Base-by-base conservation (phyloP, 1,140 invertebrate species). In the Drosophila lini region DNA sequence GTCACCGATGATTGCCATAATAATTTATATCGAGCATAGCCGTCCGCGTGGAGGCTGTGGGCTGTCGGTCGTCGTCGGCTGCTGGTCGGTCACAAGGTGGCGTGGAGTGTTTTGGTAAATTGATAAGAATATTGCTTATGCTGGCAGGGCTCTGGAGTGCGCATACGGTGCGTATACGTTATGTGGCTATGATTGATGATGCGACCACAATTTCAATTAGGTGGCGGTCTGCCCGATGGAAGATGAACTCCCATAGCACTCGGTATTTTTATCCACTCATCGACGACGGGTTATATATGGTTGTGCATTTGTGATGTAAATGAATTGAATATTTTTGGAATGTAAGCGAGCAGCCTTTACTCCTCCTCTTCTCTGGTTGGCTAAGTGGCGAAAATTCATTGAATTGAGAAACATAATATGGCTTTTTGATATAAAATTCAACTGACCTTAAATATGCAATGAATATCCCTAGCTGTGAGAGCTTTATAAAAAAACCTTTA, bases 1-100 rank as follows among this genome's bases (percentile, higher is more conserved):
- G 80, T 89, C 84, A 83, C 80, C 80, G 73, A 88, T 88, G 80
- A 88, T 88, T 89, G 84, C 76, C 80, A 80, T 80, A 80, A 88
- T 89, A 88, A 88, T 88, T 88, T 82, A 89, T 83, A 71, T 68
- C 64, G 56, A 61, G 74, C 50, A 57, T 57, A 42, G 45, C 40
- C 52, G 47, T 40, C 34, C 44, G 59, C 45, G 28, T 48, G 47
- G 32, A 53, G 32, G 50, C 50, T 42, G 36, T 16, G 44, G 13
- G 31, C 22, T 22, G 47, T 32, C n/a, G 47, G 47, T n/a, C 47
- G 19, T 45, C 42, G 42, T 22, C 42, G 25, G 40, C 40, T 40
- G 44, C 45, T 48, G 45, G 52, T 55, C 52, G 52, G 34, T 22
- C 7, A 25, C 48, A 70, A 62, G 61, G 61, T 28, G 31, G 15